These are phyloP conservation scores for Morbakka virulenta DNA, from an alignment of 30 jellyfish, hydroid and myxozoan species.

Conservation along the genomic window DNA sequence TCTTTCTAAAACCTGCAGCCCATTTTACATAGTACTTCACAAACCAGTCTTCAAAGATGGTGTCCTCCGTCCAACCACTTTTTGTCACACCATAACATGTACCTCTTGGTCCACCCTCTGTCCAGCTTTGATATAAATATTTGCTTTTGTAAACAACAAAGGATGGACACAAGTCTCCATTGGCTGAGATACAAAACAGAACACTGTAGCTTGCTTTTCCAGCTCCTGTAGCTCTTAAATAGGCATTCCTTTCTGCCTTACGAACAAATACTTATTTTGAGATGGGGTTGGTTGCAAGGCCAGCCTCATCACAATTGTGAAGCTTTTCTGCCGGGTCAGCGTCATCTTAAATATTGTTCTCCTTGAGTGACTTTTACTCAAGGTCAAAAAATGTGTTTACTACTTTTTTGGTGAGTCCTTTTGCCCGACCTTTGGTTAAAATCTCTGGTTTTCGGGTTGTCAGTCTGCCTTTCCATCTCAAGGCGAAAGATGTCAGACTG, in stretches of 20 bases:
- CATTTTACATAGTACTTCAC: neutral
- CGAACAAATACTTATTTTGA: neutral
- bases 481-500: no score
- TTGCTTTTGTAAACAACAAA: no score
- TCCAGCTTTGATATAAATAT: no score
- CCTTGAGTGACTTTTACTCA: neutral
- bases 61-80: constrained; percentile 33
- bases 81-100: no score
- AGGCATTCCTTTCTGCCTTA: neutral
- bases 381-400: constrained; percentile 1
- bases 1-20: constrained; percentile 14
- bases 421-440: constrained; percentile 19
- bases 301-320: no score
- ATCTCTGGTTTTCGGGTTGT: no score
- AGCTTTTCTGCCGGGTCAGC: neutral
- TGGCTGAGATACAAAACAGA: no score
- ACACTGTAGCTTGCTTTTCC: constrained; percentile 41
- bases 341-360: neutral
- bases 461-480: no score
- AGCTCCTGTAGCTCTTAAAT: constrained; percentile 15
- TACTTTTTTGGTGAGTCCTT: constrained; percentile 3
- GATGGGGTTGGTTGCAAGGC: no score
- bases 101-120: no score
- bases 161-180: no score
- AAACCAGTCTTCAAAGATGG: constrained; percentile 28